Base-by-base conservation (phyloP, 2,888 invertebrate species). In the Poecilus cupreus region DNA sequence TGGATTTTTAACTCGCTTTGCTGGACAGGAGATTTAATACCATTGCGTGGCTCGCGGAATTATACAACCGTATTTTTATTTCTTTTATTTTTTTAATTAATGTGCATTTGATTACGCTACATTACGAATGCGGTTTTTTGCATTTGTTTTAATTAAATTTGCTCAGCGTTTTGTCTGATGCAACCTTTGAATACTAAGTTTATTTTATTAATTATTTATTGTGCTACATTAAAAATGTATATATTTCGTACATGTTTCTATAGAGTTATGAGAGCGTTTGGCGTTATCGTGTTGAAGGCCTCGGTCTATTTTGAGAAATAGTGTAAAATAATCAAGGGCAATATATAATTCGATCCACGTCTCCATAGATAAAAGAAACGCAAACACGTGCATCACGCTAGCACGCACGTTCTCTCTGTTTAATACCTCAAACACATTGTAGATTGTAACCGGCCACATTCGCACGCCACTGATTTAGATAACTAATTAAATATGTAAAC, bases 1-100 rank as follows among this genome's bases (percentile, higher is more conserved):
- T 80, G 80, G 54, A 80, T 80, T 80, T 80, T 80, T 80, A 70
- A 80, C 80, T 72, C 22, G 57, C 18, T 78, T 20, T 16, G 51
- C 51, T 49, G 32, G 54, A 80, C 64, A 18, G 37, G 39, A 72
- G 54, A 80, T 72, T 80, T 80, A 57, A 11, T 51, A 54, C 57
- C 22, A 18, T 80, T 80, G 80, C 80, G 70, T 79, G 80, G 60
- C 60, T 46, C 24, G 43, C 18, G 22, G 68, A 68, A 68, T 68
- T 68, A 68, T 68, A 68, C 68, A 72, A 72, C 72, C 46, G 72
- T 46, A 37, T 43, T 72, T 72, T 72, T 72, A 46, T 46, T 72
- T 20, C 26, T 68, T 37, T 37, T 68, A 68, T 32, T 64, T 74
- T 46, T 64, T 37, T 78, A 78, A 78, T 78, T 78, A 78, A 78